phyloP scores from a whole-genome alignment of 2,113 vertebrate genomes.

The Phrynosoma blainvillii region DNA sequence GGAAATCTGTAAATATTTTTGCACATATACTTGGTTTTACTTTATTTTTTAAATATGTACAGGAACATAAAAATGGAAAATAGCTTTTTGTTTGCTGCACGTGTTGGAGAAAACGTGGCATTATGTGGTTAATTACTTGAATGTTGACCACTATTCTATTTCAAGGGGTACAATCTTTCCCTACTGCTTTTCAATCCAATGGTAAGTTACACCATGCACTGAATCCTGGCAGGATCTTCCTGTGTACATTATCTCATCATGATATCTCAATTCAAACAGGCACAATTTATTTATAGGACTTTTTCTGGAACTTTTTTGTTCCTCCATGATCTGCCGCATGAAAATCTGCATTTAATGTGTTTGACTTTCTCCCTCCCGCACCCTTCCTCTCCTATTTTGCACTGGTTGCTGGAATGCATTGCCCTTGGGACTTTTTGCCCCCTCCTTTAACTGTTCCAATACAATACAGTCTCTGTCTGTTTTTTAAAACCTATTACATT shows the following conservation, averaged over 20 bases:
- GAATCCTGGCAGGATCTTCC: not conserved
- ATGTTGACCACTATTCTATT: not conserved
- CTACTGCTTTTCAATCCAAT: not conserved
- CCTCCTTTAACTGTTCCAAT: not conserved
- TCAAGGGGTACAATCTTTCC: not conserved
- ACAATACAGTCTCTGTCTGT: not conserved
- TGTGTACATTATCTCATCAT: not conserved
- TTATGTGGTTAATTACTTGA: not conserved
- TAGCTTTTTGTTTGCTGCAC: not conserved
- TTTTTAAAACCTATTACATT: not conserved
- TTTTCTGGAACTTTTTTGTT: not conserved
- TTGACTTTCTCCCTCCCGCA: not conserved
- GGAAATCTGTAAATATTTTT: conserved; percentile 17
- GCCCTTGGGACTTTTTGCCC: not conserved
- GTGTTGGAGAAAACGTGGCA: not conserved
- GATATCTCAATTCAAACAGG: not conserved
- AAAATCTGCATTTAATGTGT: not conserved
- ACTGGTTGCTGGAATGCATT: conserved; percentile 15
- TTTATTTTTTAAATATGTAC: not conserved
- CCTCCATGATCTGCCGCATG: not conserved
- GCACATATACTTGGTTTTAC: not conserved
- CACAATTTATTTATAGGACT: not conserved
- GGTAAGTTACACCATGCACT: not conserved
- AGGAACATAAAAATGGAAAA: not conserved
- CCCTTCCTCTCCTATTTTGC: not conserved